Conservation (phyloP, 2,113 vertebrate genomes). For the Puntigrus tetrazona region DNA sequence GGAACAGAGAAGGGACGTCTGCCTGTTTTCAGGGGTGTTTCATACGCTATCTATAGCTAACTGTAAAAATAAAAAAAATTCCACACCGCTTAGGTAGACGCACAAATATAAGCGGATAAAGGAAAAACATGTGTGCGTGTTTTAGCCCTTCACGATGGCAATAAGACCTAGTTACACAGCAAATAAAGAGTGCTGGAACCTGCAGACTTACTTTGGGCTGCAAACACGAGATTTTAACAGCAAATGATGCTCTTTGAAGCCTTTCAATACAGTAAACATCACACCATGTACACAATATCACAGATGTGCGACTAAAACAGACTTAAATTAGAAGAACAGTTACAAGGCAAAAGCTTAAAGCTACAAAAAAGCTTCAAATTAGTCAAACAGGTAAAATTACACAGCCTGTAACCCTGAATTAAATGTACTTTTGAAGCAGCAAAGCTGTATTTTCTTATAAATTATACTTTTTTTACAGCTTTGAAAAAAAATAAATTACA, state of each 20-base stretch:
- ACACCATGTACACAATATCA: background rate
- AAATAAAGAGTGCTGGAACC: background rate
- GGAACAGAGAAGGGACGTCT: conserved; percentile 31
- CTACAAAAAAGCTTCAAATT: background rate
- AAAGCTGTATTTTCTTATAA: too few species aligned
- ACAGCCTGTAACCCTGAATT: background rate
- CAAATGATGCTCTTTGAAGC: background rate
- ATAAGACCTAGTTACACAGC: background rate
- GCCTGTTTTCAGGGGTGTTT: background rate
- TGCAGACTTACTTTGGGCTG: background rate
- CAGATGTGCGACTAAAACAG: background rate
- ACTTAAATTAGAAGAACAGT: background rate
- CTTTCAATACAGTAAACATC: conserved; percentile 10
- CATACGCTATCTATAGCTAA: conserved; percentile 42
- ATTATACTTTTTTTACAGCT: background rate
- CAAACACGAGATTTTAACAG: background rate
- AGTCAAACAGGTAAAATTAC: background rate
- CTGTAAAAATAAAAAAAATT: conserved; percentile 46
- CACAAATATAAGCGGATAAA: background rate
- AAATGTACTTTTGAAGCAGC: background rate
- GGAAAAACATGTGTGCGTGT: background rate
- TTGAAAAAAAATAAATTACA: too few species aligned
- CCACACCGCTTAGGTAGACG: conserved; percentile 24
- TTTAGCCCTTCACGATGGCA: background rate
- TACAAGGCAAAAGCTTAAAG: background rate